Percentiles rank a stretch among this genome's conserved stretches.
These are phyloP conservation scores for Brachionus angularis DNA, from an alignment of 1,140 invertebrate species.

Conservation along the genomic window DNA sequence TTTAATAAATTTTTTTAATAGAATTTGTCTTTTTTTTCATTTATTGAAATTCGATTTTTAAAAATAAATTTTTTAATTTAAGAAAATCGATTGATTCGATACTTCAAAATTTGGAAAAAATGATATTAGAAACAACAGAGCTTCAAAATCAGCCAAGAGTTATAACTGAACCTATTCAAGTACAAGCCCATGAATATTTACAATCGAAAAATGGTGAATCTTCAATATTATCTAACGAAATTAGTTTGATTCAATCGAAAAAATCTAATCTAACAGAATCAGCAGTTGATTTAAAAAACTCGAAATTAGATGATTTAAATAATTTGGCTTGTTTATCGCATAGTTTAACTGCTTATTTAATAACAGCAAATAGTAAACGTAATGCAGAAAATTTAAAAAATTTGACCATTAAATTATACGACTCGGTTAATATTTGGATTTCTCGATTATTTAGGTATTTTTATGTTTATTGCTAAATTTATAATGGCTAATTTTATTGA, in stretches of 20 bases:
- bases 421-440: constrained; percentile 24
- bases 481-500: constrained; percentile 27
- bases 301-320: neutral
- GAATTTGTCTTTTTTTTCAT: neutral
- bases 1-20: neutral
- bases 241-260: neutral
- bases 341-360: neutral
- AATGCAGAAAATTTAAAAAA: neutral
- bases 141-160: neutral
- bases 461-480: too few relatives aligned
- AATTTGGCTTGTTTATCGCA: neutral
- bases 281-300: too few relatives aligned
- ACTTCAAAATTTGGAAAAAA: neutral
- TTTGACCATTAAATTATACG: constrained; percentile 10
- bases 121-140: neutral
- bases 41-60: too few relatives aligned
- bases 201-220: too few relatives aligned
- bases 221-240: too few relatives aligned
- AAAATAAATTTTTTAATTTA: neutral
- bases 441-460: constrained; percentile 28
- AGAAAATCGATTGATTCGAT: constrained; percentile 11
- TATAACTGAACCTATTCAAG: neutral
- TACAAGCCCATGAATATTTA: too few relatives aligned
- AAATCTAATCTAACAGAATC: neutral
- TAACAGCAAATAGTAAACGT: neutral